Conservation (phyloP, 2,888 invertebrate species). For the Brachyptera putata region DNA sequence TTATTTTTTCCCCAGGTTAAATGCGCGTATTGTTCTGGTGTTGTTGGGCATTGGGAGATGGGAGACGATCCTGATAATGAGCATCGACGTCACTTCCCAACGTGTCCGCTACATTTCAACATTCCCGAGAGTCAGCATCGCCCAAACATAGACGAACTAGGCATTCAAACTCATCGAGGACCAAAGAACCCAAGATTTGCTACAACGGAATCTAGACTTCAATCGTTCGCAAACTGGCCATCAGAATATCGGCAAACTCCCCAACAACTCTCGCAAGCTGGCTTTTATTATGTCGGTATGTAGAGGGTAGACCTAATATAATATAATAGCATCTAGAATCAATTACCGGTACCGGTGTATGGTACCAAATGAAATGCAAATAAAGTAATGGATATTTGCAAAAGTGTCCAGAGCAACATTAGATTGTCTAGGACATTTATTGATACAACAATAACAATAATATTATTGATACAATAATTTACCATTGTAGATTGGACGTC, state of each 20-base stretch:
- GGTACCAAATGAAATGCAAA: no score
- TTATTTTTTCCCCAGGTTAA: constrained; percentile 51
- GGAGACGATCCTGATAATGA: constrained; percentile 65
- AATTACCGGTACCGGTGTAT: neutral
- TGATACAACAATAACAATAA: no score
- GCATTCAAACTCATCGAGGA: constrained; percentile 55
- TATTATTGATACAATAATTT: no score
- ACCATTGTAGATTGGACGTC: no score
- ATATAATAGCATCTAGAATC: neutral
- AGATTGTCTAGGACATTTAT: no score
- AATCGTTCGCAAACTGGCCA: constrained; percentile 74
- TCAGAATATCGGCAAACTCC: constrained; percentile 69
- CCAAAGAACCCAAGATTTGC: constrained; percentile 65
- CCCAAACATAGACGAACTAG: constrained; percentile 50
- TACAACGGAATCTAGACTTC: constrained; percentile 63
- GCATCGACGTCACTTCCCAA: constrained; percentile 59
- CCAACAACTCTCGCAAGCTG: constrained; percentile 73
- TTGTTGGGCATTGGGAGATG: constrained; percentile 61
- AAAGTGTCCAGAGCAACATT: neutral
- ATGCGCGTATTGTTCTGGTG: constrained; percentile 77
- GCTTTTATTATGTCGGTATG: constrained; percentile 75
- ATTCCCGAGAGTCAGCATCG: constrained; percentile 46
- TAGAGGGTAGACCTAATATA: no score
- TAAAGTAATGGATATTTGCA: neutral
- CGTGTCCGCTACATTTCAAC: constrained; percentile 53